A percentile compares a stretch with the other conserved stretches of the same genome.
Conservation (phyloP, 2,888 invertebrate genomes). For the Cartodere bifasciata region DNA sequence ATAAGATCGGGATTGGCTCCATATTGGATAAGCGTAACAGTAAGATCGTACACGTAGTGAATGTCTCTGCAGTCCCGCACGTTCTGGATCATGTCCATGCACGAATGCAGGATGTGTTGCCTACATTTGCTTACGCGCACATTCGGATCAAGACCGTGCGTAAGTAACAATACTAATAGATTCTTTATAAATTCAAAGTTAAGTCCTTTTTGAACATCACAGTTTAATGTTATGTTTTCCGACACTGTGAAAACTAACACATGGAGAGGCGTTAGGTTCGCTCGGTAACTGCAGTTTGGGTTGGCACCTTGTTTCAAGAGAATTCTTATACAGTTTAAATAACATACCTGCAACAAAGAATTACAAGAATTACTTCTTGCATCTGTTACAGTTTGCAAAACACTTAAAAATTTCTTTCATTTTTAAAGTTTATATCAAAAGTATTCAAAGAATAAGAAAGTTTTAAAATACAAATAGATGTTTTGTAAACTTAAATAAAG, state of each 20-base stretch:
- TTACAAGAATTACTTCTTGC: too few species aligned
- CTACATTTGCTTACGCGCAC: conserved; percentile 45
- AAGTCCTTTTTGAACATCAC: conserved; percentile 51
- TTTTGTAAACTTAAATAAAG: conserved; percentile 5
- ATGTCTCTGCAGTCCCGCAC: conserved; percentile 54
- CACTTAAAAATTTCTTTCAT: too few species aligned
- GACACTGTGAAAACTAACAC: conserved; percentile 58
- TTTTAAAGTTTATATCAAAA: conserved; percentile 3
- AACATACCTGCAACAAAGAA: conserved; percentile 44
- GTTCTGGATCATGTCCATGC: conserved; percentile 56
- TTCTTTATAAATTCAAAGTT: conserved; percentile 61
- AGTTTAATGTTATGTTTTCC: conserved; percentile 55
- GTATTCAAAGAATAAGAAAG: conserved; percentile 3
- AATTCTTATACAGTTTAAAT: conserved; percentile 55
- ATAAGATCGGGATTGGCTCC: conserved; percentile 61
- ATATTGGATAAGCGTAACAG: conserved; percentile 56
- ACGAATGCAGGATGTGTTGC: conserved; percentile 57
- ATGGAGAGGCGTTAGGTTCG: conserved; percentile 55
- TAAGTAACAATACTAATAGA: conserved; percentile 48
- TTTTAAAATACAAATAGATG: conserved; percentile 2
- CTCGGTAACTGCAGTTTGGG: conserved; percentile 57
- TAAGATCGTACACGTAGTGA: conserved; percentile 54
- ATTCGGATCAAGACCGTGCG: conserved; percentile 55
- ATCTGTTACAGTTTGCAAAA: too few species aligned
- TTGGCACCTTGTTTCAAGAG: conserved; percentile 58